A percentile compares a stretch with the other conserved stretches of the same genome.
These are phyloP conservation scores for Ophion ellenae DNA, from an alignment of 2,888 invertebrate species.

Conservation along the genomic window DNA sequence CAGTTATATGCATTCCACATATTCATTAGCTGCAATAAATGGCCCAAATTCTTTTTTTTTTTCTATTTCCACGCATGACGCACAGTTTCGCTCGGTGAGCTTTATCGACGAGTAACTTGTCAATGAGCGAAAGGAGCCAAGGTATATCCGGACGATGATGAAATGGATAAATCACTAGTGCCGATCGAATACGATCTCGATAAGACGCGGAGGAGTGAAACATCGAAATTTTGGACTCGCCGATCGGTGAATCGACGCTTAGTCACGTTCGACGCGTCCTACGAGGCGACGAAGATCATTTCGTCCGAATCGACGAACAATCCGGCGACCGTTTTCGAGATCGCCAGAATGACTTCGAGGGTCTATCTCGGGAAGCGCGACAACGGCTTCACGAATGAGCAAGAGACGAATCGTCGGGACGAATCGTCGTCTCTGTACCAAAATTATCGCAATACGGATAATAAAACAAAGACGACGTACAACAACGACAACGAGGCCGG, in stretches of 20 bases:
- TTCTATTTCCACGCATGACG: too few species aligned
- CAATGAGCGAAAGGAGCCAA: neutral
- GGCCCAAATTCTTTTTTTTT: too few species aligned
- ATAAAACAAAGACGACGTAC: slow-evolving; percentile 61
- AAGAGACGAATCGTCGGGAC: slow-evolving; percentile 21
- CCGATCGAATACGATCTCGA: slow-evolving; percentile 29
- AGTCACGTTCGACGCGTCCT: slow-evolving; percentile 34
- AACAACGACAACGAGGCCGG: slow-evolving; percentile 61
- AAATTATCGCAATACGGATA: slow-evolving; percentile 56
- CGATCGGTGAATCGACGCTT: neutral
- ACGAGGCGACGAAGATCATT: neutral
- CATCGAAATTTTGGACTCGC: slow-evolving; percentile 2
- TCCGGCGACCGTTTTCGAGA: slow-evolving; percentile 41
- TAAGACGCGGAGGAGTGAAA: neutral
- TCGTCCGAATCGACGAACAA: slow-evolving; percentile 6
- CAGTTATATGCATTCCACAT: too few species aligned
- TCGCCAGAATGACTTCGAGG: slow-evolving; percentile 62
- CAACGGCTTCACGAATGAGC: slow-evolving; percentile 36
- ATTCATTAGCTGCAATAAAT: too few species aligned
- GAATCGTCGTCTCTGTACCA: slow-evolving; percentile 20
- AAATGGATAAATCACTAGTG: slow-evolving; percentile 49
- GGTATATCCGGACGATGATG: slow-evolving; percentile 21
- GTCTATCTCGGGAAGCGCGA: slow-evolving; percentile 52
- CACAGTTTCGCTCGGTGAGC: neutral
- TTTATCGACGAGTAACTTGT: neutral